phyloP scores from a whole-genome alignment of 1,140 invertebrate species.

The Formica selysi region DNA sequence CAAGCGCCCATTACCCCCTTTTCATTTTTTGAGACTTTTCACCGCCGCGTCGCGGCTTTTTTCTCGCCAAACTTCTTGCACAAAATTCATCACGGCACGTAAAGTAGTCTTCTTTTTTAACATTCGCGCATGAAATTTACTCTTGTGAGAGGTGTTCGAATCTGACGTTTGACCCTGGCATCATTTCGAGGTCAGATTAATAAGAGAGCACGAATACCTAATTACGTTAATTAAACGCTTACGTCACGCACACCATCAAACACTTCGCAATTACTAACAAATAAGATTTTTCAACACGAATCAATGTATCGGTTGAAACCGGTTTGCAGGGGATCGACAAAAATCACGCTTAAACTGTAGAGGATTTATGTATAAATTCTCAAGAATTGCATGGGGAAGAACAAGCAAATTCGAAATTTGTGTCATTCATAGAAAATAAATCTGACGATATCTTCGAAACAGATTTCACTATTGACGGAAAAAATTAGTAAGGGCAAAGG shows the following conservation, averaged over 20 bases:
- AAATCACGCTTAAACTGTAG: slow-evolving; percentile 27
- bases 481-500: not conserved
- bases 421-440: not conserved
- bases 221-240: slow-evolving; percentile 48
- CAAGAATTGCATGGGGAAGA: slow-evolving; percentile 10
- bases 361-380: slow-evolving; percentile 7
- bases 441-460: not conserved
- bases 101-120: slow-evolving; percentile 38
- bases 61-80: slow-evolving; percentile 26
- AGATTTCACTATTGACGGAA: not conserved
- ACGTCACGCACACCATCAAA: slow-evolving; percentile 14
- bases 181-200: slow-evolving; percentile 49
- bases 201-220: slow-evolving; percentile 29
- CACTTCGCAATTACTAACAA: slow-evolving; percentile 34
- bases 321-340: slow-evolving; percentile 34
- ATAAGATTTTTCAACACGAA: slow-evolving; percentile 25
- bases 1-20: slow-evolving; percentile 28
- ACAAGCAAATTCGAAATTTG: slow-evolving; percentile 4
- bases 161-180: slow-evolving; percentile 18
- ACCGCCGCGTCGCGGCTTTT: slow-evolving; percentile 34
- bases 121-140: slow-evolving; percentile 25
- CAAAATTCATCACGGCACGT: slow-evolving; percentile 45
- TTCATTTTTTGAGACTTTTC: slow-evolving; percentile 35
- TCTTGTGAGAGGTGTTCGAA: slow-evolving; percentile 39
- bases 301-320: not conserved